Percentiles rank a stretch among this genome's conserved stretches.
These are phyloP conservation scores for Ryuthela nishihirai DNA, from an alignment of 2,888 invertebrate species.

Conservation along the genomic window DNA sequence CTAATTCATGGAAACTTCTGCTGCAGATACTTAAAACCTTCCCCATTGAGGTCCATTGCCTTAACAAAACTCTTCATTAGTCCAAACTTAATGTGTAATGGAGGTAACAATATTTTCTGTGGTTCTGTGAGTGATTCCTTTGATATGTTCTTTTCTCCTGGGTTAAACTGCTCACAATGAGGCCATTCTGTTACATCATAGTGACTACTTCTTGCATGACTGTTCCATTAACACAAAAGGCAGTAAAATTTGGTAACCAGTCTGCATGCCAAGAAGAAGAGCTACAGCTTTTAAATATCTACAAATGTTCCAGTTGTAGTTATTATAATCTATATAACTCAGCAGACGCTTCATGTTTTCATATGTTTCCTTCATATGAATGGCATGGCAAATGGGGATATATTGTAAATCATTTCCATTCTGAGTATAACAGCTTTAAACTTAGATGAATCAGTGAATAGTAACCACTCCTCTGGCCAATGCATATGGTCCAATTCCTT, in stretches of 20 bases:
- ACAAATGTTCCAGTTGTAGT: not conserved
- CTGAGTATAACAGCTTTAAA: not conserved
- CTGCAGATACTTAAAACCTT: not conserved
- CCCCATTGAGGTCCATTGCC: not conserved
- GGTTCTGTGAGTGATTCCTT: not conserved
- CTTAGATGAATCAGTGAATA: not conserved
- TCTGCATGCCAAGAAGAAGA: not conserved
- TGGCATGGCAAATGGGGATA: not conserved
- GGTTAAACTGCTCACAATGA: not conserved
- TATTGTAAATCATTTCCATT: not conserved
- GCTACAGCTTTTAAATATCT: not conserved
- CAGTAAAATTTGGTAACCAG: not conserved
- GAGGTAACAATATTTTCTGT: not conserved
- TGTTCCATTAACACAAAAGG: not conserved
- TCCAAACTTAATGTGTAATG: not conserved
- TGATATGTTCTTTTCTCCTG: not conserved
- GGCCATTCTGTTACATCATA: not conserved
- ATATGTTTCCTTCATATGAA: not conserved
- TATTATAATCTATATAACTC: not conserved
- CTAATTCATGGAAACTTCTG: not conserved
- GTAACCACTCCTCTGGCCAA: not conserved
- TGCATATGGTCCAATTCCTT: not conserved
- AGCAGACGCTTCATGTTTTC: not conserved
- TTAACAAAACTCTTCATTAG: too few species aligned
- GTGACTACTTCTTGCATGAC: not conserved